phyloP scores from a whole-genome alignment of 2,113 vertebrate genomes.

The Cryptoleucopteryx plumbea region DNA sequence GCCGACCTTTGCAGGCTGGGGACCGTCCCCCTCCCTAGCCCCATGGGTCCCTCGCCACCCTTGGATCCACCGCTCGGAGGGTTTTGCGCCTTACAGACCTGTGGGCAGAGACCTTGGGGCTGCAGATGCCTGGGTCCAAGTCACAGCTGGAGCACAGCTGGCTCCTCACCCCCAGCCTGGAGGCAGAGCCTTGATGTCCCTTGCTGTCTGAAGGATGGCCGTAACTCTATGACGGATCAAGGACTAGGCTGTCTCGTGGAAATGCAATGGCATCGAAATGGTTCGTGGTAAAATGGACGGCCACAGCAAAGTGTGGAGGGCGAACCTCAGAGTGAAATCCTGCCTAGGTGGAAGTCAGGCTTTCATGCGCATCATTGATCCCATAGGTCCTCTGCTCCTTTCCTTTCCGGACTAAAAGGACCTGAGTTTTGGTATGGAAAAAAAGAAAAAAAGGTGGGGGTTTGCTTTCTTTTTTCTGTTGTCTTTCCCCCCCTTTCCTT shows the following conservation, averaged over 20 bases:
- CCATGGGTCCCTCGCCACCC: background rate
- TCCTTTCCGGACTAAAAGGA: background rate
- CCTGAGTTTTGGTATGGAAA: background rate
- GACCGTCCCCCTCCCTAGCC: background rate
- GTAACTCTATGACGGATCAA: background rate
- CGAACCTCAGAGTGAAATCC: background rate
- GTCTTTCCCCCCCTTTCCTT: accelerated
- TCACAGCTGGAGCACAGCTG: background rate
- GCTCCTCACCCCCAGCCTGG: background rate
- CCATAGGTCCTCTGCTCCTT: background rate
- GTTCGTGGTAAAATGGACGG: background rate
- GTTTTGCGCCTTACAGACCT: background rate
- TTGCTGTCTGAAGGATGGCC: background rate
- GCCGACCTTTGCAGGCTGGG: background rate
- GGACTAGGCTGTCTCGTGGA: too few species aligned
- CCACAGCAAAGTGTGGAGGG: background rate
- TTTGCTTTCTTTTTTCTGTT: background rate
- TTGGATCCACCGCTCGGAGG: background rate
- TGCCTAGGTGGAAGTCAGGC: background rate
- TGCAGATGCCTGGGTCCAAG: background rate
- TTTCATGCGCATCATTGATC: background rate
- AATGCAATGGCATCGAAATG: background rate
- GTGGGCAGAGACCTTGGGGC: background rate
- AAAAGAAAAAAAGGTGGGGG: accelerated
- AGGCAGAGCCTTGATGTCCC: background rate